Evolutionary conservation across 1,140 invertebrate species (phyloP), one percentile per base, ranked within the genome.

Genomic region (Bradysia coprophila): DNA sequence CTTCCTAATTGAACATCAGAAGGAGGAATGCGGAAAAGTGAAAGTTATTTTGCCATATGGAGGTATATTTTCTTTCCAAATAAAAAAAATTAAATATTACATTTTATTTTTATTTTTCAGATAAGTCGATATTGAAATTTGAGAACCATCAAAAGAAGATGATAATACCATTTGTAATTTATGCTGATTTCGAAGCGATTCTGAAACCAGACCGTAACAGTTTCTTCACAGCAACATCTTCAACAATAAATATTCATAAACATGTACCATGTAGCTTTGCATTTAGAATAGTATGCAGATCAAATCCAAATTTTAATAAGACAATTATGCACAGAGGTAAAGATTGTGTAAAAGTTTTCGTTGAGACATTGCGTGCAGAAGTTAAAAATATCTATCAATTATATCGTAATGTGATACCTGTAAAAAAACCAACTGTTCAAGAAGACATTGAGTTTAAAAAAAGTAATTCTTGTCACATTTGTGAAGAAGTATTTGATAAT

Each of bases 161-260:
- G 49, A 46, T 45, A 38, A 45, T 49, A 38, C 50, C 52, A 19
- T 55, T 59, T 44, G 44, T 51, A 28, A 48, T 59, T 41, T 59
- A 60, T 45, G 53, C 50, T 19, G 53, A 61, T 51, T 51, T 59
- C 36, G 54, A 62, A 51, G 52, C 46, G 37, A 16, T 54, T n/a
- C 45, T 57, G 16, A n/a, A 46, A 38, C 32, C 32, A 11, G 23
- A 28, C 45, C 41, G 40, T 46, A 49, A 19, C 18, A 21, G 11
- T 32, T 44, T 32, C 21, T 34, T 34, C 32, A 34, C n/a, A 28
- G 39, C 31, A 34, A 38, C 20, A 20, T 41, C 4, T 43, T 24
- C 23, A 46, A 42, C 39, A n/a, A 34, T 32, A 43, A 40, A 40
- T 21, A 53, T 48, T 45, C 51, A 59, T 43, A 49, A 54, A 42